These are phyloP conservation scores for Hypothenemus hampei DNA, from an alignment of 1,140 invertebrate genomes.

Conservation along the genomic window DNA sequence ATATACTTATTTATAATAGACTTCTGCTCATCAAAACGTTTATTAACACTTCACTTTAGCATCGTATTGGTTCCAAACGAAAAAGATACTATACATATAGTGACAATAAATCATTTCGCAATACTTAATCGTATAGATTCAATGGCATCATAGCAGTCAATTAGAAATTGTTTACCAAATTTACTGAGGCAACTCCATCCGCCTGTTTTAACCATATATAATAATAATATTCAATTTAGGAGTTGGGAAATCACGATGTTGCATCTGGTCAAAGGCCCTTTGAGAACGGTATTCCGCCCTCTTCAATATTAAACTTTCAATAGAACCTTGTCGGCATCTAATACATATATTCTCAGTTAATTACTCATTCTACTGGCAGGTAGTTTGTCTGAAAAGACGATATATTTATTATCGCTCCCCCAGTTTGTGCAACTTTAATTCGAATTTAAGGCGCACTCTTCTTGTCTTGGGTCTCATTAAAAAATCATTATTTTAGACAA, in stretches of 20 bases:
- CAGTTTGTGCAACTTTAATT: no score
- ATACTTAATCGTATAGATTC: not conserved
- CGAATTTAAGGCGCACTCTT: no score
- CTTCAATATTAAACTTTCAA: slow-evolving; percentile 9
- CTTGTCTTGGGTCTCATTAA: no score
- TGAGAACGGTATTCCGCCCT: slow-evolving; percentile 4
- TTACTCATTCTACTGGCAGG: slow-evolving; percentile 6
- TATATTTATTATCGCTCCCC: no score
- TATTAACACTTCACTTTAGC: no score
- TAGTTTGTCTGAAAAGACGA: not conserved
- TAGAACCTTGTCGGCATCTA: not conserved
- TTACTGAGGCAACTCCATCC: no score
- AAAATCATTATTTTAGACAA: no score
- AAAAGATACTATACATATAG: not conserved
- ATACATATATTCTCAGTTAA: not conserved
- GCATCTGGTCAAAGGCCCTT: not conserved
- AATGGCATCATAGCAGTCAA: no score
- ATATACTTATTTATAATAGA: no score
- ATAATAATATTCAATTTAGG: not conserved
- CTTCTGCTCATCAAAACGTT: no score
- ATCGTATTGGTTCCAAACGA: no score
- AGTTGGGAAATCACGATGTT: not conserved
- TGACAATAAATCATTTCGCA: not conserved
- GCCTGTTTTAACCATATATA: not conserved
- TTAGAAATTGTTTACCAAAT: no score